Base-by-base conservation (phyloP, 2,113 vertebrate genomes). In the Mellivora capensis region DNA sequence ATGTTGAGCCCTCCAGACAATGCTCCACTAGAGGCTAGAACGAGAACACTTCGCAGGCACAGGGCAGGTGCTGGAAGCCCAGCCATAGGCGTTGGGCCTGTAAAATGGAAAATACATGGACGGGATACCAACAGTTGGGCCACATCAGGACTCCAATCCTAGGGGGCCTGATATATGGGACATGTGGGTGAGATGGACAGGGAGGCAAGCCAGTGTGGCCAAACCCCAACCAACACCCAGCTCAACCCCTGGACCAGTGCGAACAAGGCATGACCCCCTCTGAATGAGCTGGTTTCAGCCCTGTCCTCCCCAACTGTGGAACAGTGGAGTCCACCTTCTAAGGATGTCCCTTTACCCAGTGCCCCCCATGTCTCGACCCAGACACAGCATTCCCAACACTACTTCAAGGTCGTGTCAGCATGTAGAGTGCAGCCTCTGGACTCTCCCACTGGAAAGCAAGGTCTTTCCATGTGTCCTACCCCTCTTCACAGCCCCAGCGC, bases 11-110 rank as follows among this genome's bases (percentile, higher is more conserved):
- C 11, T 27, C 5, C 31, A 12, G 77, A 54, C 29, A 13, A 6
- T 3, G 6, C 54, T 59, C 21, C 27, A 47, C 34, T 1, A 8
- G 42, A n/a, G 14, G 39, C 57, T 34, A 5, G 52, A 84, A n/a
- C 20, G 21, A 37, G 72, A 47, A 25, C 0, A 12, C 12, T 12
- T n/a, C 1, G 18, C 3, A 1, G 0, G 64, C 9, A 3, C 5
- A 15, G 21, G 67, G 39, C 47, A 14, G 10, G 18, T 4, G 23
- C 61, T 3, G 9, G 37, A 47, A 34, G 29, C n/a, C 61, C 69
- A 54, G 83, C 8, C 12, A 47, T 23, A 12, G 37, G 34, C 3
- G 2, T 0, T 37, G 20, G 69, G 39, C 72, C 59, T 39, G 39
- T 76, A 27, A 47, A 47, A 61, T 1, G 18, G 74, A 44, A 67